Base-by-base conservation (phyloP, 2,113 vertebrate genomes). In the Channa argus region DNA sequence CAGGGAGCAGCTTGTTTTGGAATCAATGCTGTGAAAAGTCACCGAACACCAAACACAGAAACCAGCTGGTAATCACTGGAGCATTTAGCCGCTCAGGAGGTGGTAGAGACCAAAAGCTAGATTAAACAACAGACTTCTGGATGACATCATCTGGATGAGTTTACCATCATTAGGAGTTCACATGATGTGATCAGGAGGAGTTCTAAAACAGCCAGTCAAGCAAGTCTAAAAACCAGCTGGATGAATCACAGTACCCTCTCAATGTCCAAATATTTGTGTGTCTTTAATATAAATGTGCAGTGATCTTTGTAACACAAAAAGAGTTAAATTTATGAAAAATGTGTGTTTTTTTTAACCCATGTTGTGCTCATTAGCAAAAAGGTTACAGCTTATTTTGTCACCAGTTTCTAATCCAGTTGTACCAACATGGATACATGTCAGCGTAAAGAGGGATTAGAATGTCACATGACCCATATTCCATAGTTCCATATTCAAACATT, bases 331-430 rank as follows among this genome's bases (percentile, higher is more conserved):
- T 53, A 63, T 79, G 75, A 69, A 15, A 14, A 37, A 45, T 24
- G 1, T n/a, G 43, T 59, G 77, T 77, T 77, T 45, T 79, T 24
- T 67, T 83, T 76, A 45, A 63, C 33, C 12, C 37, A 55, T 45
- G 55, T 54, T 63, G 51, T 46, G 41, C 49, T 50, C 49, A 61
- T 74, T 51, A 62, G 36, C 37, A 43, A 51, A 72, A 69, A 72
- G 73, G 78, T 78, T 56, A 76, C 59, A 59, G 67, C 52, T 81
- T 74, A 69, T 39, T 34, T 62, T 67, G 55, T 74, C 62, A 53
- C n/a, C 43, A 58, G n/a, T 46, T 76, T 82, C 60, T 86, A 70
- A 86, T 82, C 74, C 69, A 69, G 71, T 34, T 8, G 13, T 75
- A 69, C 55, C 66, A 77, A 80, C 45, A 66, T 72, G 74, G 65